Percentiles rank a stretch among this genome's conserved stretches.
phyloP scores from a whole-genome alignment of 1,140 invertebrate genomes.

The Lutraria rhynchaena region DNA sequence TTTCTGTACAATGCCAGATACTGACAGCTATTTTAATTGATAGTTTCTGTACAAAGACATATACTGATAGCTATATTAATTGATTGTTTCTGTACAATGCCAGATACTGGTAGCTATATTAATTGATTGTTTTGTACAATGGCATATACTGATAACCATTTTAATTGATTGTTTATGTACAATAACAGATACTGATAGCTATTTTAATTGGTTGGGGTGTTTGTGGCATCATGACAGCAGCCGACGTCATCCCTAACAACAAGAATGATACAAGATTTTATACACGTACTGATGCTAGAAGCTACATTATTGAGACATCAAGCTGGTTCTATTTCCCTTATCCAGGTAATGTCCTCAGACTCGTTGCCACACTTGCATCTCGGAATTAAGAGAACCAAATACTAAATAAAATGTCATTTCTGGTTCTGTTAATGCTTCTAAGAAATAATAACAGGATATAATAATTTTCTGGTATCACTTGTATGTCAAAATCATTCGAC shows the following conservation, averaged over 20 bases:
- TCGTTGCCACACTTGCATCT: too few species aligned
- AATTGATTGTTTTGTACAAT: conserved; percentile 89
- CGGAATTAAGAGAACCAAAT: too few species aligned
- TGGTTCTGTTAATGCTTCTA: too few species aligned
- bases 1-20: background rate
- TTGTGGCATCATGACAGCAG: conserved; percentile 88
- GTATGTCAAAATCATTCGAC: too few species aligned
- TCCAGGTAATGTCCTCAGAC: conserved; percentile 64
- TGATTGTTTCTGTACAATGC: background rate
- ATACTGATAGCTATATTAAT: too few species aligned
- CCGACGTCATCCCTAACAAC: conserved; percentile 84
- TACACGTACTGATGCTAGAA: conserved; percentile 67
- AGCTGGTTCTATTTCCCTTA: conserved; percentile 69
- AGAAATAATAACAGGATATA: too few species aligned
- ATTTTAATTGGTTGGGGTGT: conserved; percentile 91
- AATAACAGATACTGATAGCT: conserved; percentile 88
- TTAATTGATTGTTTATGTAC: background rate
- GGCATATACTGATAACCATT: background rate
- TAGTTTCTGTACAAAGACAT: background rate
- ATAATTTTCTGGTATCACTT: too few species aligned
- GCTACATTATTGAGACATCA: conserved; percentile 53
- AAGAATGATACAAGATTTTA: conserved; percentile 61
- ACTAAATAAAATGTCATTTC: too few species aligned
- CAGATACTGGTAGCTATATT: conserved; percentile 91
- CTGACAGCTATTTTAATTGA: background rate